Base-by-base conservation (phyloP, 2,113 vertebrate species). In the Scortum barcoo region DNA sequence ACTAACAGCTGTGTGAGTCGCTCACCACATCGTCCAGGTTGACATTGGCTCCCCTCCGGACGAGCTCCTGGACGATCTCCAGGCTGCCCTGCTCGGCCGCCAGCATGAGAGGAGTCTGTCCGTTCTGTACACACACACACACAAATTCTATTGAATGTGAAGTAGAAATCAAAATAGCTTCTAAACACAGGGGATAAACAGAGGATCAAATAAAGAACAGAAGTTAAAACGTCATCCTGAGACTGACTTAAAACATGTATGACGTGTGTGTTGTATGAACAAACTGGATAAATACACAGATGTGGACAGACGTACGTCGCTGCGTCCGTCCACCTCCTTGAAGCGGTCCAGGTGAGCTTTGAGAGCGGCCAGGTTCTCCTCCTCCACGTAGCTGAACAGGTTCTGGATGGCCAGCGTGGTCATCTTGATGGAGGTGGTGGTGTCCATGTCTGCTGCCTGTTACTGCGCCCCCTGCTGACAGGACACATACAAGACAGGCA, bases 311-410 rank as follows among this genome's bases (percentile, higher is more conserved):
- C 93, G 94, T 93, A 99, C 98, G 90, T 99, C 98, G 63, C 98
- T 99, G 83, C 98, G 96, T 76, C 99, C 98, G 90, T 99, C 97
- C 20, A 99, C 97, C 92, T 99, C 98, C 91, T 97, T 98, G 94
- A 97, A 99, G 65, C 99, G 99, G 83, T 99, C 98, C 77, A 99
- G 96, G 60, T 99, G 96, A 0, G 95, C 92, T 83, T 95, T 97
- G 76, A 99, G 92, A 5, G 97, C 98, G 8, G 95, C 82, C 90
- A 99, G 95, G 77, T 99, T 99, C 85, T 98, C 98, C 93, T 99
- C 98, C 92, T 99, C 98, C 54, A 99, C 97, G 0, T 98, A 98
- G 83, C 96, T 95, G 85, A 99, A 96, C 56, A 99, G 96, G 89
- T 97, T 99, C 95, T 99, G 98, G 90, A 96, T 96, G 93, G 97